Base-by-base conservation (phyloP, 2,888 invertebrate genomes). In the Drosophila bunnanda region DNA sequence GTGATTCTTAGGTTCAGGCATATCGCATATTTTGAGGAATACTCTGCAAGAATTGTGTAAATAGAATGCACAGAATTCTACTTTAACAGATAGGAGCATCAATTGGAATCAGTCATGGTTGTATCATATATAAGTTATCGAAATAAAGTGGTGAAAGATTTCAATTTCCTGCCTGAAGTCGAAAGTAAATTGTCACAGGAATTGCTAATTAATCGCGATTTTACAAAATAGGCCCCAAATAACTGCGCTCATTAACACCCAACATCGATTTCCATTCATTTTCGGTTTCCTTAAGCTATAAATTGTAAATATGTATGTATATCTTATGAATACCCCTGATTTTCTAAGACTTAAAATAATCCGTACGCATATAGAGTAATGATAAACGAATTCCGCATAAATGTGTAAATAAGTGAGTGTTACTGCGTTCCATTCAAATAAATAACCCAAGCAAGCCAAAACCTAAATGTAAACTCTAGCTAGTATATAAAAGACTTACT, bases 401-500 rank as follows among this genome's bases (percentile, higher is more conserved):
- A 52, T 56, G 62, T 71, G 71, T 71, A 71, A 62, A 71, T 71
- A 71, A 73, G 52, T 22, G 55, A 44, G 54, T 62, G 48, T 55
- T 74, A 65, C 66, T 48, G 72, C 62, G 86, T 86, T 74, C 78
- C 73, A 50, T 57, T 43, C 59, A 38, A 30, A 15, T 53, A 28
- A 50, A 73, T 38, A 60, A 52, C 65, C 69, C 61, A 44, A 52
- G 48, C 39, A 64, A 66, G 34, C 25, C 22, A 76, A 71, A 50
- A 46, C 28, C 36, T 59, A 52, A 66, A 62, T 58, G 44, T 46
- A 65, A 66, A 72, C 22, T 50, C 67, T 77, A 83, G 77, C 58
- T 83, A 83, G 81, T 72, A 77, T 74, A 67, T 75, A 71, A 76
- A 80, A 61, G 65, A 78, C 78, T 75, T 72, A 62, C 61, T 57